Evolutionary conservation across 2,797 vertebrate species (phyloP), one percentile per base, ranked within the genome.

Genomic region (Argentina silus): DNA sequence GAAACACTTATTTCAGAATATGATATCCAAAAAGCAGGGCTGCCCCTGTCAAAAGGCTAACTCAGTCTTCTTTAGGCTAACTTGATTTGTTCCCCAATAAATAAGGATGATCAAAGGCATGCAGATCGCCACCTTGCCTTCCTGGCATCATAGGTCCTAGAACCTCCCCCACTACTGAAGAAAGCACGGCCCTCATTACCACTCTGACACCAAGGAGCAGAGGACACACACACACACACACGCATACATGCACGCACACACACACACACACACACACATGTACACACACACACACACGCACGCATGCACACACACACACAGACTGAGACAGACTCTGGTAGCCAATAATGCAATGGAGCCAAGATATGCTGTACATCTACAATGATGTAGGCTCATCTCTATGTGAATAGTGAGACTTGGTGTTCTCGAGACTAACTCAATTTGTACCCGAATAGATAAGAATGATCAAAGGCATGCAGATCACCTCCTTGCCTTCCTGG

Each of bases 81-180:
- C 12, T 15, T 44, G 12, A 53, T 55, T 68, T 68, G 23, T 56
- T 6, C 8, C 50, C 36, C 42, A 55, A 12, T 23, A 69, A 15
- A 69, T 57, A 69, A 10, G 53, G n/a, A 57, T 57, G 53, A 69
- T 68, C 27, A 68, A 55, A 55, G 50, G 53, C 36, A 68, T 56
- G 27, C 36, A 56, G 51, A 56, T 56, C 6, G 9, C 36, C 19
- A 10, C 53, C 42, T 69, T 56, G 27, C 53, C n/a, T 19, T 69
- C n/a, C n/a, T 56, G 53, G 36, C 51, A 43, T 19, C 51, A 56
- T 56, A n/a, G 51, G 42, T 63, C 27, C 42, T 55, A 50, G 27
- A 44, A 19, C 36, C 42, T 69, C 53, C 67, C n/a, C 10, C 43
- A 64, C 62, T 19, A 42, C 43, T 44, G 42, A 64, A 44, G 43